Percentiles rank a stretch among this genome's conserved stretches.
Conservation (phyloP, 2,888 invertebrate species). For the Netelia inedita region DNA sequence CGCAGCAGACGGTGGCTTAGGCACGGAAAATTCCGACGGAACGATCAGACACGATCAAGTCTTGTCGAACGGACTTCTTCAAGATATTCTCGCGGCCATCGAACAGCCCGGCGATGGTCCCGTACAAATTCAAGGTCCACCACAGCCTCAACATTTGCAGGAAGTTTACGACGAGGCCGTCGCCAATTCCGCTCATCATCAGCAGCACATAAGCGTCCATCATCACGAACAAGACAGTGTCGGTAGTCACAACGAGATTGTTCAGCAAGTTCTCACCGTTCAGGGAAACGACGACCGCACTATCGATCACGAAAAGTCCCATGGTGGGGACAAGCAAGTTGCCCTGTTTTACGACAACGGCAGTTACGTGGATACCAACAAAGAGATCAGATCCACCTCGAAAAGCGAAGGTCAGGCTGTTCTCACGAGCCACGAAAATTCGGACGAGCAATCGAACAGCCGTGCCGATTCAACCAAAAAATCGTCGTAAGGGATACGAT, state of each 20-base stretch:
- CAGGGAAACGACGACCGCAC: constrained; percentile 56
- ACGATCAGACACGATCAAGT: constrained; percentile 91
- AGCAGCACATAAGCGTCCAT: constrained; percentile 57
- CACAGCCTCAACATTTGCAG: constrained; percentile 75
- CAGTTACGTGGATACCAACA: constrained; percentile 74
- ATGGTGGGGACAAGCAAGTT: constrained; percentile 73
- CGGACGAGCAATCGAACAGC: constrained; percentile 52
- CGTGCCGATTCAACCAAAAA: constrained; percentile 58
- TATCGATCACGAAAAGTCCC: constrained; percentile 31
- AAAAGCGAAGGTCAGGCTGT: constrained; percentile 69
- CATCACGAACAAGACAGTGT: constrained; percentile 49
- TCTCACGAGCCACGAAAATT: constrained; percentile 33
- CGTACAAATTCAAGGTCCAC: constrained; percentile 76
- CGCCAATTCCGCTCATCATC: constrained; percentile 35
- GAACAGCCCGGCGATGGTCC: constrained; percentile 88
- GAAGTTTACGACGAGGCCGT: constrained; percentile 73
- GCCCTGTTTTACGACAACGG: constrained; percentile 80
- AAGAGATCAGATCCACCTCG: constrained; percentile 75
- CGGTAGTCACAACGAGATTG: constrained; percentile 48
- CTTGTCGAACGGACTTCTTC: constrained; percentile 91
- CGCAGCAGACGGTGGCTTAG: constrained; percentile 87
- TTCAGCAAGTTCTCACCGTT: constrained; percentile 49
- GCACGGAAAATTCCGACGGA: constrained; percentile 85
- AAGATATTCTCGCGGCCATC: constrained; percentile 93
- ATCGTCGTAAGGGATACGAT: constrained; percentile 54